These are phyloP conservation scores for Enteromius anoplus DNA, from an alignment of 2,797 vertebrate species.

Conservation along the genomic window DNA sequence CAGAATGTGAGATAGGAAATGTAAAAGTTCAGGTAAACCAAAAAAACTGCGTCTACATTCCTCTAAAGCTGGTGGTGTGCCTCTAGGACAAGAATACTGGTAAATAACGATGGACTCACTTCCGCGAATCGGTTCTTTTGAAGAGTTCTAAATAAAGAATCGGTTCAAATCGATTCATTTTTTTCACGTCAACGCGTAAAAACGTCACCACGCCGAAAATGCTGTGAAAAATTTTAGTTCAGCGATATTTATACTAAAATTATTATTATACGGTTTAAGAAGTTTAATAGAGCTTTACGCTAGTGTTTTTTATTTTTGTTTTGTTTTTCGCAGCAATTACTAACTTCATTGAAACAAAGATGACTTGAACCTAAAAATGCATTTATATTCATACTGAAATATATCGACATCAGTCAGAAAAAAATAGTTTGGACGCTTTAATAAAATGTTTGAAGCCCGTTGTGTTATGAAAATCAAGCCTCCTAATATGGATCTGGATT, in stretches of 20 bases:
- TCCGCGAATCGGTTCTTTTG: slow-evolving; percentile 3
- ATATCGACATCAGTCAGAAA: not conserved
- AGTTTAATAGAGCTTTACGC: not conserved
- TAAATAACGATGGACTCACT: not conserved
- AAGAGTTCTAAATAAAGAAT: not conserved
- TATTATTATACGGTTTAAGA: not conserved
- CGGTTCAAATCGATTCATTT: not conserved
- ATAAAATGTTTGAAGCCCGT: not conserved
- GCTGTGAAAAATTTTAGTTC: not conserved
- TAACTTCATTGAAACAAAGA: not conserved
- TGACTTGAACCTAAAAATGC: no score
- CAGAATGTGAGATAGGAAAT: not conserved
- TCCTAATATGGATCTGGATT: no score
- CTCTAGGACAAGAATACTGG: no score
- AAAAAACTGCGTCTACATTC: slow-evolving; percentile 4
- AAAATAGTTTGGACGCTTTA: not conserved
- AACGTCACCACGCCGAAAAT: no score
- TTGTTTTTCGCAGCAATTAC: not conserved
- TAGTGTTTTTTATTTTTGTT: no score
- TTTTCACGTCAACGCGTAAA: not conserved
- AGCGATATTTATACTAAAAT: not conserved
- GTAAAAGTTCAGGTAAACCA: not conserved
- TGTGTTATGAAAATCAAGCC: not conserved
- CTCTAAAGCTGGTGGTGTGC: not conserved
- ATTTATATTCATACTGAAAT: not conserved